A percentile compares a stretch with the other conserved stretches of the same genome.
Evolutionary conservation across 1,140 invertebrate species (phyloP).

Genomic region (Holcopasites calliopsidis): DNA sequence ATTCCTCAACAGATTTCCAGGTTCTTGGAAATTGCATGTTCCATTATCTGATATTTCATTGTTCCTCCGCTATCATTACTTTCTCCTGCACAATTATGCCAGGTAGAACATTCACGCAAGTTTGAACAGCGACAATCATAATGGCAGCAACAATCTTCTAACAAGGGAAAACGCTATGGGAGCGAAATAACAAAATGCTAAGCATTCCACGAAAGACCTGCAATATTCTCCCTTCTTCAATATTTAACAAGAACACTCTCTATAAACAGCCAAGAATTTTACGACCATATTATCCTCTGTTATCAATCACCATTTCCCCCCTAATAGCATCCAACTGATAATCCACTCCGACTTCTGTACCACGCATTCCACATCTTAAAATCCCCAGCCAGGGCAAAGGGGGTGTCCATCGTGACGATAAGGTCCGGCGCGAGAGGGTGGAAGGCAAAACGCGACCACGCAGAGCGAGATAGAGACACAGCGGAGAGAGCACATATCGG

Average conservation of each 20-base stretch:
- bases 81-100: too few species aligned
- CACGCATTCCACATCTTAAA: not conserved
- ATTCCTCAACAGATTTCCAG: not conserved
- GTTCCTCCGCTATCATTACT: not conserved
- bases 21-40: not conserved
- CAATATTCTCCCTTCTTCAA: not conserved
- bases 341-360: not conserved
- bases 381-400: too few species aligned
- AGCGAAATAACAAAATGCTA: not conserved
- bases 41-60: not conserved
- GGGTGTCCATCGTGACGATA: conserved; percentile 52
- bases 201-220: not conserved
- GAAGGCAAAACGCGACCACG: conserved; percentile 40
- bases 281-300: too few species aligned
- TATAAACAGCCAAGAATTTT: too few species aligned
- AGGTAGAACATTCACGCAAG: too few species aligned
- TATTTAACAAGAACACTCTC: not conserved
- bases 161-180: not conserved
- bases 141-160: not conserved
- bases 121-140: too few species aligned
- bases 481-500: conserved; percentile 42
- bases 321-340: too few species aligned
- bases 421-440: conserved; percentile 51
- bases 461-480: not conserved
- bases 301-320: too few species aligned